Evolutionary conservation across 2,797 vertebrate species (phyloP), one percentile per base, ranked within the genome.

Genomic region (Crax fasciolata): DNA sequence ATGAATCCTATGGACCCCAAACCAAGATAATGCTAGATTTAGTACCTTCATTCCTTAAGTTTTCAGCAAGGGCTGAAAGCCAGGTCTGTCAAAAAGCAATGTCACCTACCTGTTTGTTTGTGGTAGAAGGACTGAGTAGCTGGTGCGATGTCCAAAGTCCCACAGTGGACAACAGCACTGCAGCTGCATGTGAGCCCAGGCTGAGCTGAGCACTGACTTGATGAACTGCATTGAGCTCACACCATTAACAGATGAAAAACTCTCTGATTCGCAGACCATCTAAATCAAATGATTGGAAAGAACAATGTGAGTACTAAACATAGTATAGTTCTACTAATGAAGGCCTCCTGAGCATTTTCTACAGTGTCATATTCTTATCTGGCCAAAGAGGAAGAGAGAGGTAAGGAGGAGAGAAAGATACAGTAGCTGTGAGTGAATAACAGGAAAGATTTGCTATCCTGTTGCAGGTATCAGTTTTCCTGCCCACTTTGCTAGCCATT

Each of bases 361-460:
- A 35, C 2, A 1, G 30, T 23, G 11, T 74, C 24, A 28, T 0
- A 0, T 10, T 68, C 28, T 38, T 32, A 55, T 30, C 11, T 66
- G 10, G 4, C 52, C 25, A 38, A 49, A 87, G 28, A 21, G 30
- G 21, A 38, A 63, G 12, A 83, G 11, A 77, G 11, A 76, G 2
- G 0, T 74, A 16, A 28, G 3, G 4, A 77, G 11, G 23, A 67
- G 10, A 62, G 13, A 54, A 6, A 76, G 14, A 25, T 12, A 25
- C 63, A 70, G 66, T 21, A 49, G 2, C 17, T 74, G 0, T 13
- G 17, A 68, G 4, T 12, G 18, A 71, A 4, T 55, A 58, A 32
- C 7, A 61, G 18, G 12, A 58, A 44, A 8, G 3, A n/a, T n/a
- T 68, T 81, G 18, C 19, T 66, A 5, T 65, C 23, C 27, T 44